These are phyloP conservation scores for Lamprologus speciosus DNA, from an alignment of 2,113 vertebrate species.

Conservation along the genomic window DNA sequence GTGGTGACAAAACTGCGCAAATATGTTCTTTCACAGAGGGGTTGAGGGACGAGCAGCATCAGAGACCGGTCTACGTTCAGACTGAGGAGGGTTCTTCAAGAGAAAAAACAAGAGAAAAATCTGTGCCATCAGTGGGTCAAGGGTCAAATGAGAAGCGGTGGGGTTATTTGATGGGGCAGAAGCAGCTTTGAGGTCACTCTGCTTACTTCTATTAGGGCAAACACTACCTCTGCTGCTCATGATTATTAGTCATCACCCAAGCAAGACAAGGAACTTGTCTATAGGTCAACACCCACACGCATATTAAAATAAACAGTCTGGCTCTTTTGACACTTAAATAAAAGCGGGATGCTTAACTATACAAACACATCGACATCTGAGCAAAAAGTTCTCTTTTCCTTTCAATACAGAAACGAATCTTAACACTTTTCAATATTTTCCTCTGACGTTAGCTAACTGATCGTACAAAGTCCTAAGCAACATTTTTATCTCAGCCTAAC, in stretches of 20 bases:
- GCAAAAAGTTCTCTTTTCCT: neutral
- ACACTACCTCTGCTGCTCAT: neutral
- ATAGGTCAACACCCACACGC: neutral
- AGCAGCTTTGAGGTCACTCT: neutral
- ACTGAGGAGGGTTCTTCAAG: neutral
- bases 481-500: neutral
- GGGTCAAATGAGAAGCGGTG: neutral
- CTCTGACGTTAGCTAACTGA: neutral
- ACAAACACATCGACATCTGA: neutral
- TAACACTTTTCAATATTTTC: neutral
- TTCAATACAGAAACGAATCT: neutral
- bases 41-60: neutral
- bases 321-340: neutral
- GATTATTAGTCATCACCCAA: neutral
- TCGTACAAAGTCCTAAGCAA: neutral
- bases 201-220: neutral
- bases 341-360: neutral
- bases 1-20: neutral
- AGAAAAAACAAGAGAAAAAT: constrained; percentile 5
- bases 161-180: neutral
- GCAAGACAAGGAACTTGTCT: neutral
- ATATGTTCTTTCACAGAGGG: neutral
- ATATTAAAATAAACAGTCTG: neutral
- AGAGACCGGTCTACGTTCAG: neutral
- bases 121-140: neutral